Base-by-base conservation (phyloP, 2,113 vertebrate genomes). In the Stegostoma tigrinum region DNA sequence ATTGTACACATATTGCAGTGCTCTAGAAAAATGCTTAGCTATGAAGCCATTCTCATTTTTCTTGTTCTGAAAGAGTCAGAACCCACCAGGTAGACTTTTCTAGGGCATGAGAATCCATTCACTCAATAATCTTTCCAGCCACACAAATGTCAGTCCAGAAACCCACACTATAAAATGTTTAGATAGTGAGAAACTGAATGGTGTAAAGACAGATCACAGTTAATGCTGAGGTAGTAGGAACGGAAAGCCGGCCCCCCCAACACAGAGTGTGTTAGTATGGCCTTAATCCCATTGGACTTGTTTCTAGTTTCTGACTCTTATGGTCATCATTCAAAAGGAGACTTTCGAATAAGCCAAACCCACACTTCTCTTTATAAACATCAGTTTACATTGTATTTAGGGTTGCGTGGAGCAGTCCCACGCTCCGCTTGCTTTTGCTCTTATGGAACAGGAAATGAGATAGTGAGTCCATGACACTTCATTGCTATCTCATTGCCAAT, bases 61-160 rank as follows among this genome's bases (percentile, higher is more conserved):
- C 89, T 66, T 66, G 5, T 38, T 93, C 38, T 67, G n/a, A n/a
- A 93, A 93, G 15, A 93, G n/a, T 6, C 34, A 38, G 61, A 0
- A 64, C 30, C 55, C 89, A 66, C 61, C 34, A 19, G 61, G 89
- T 34, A 66, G 89, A 34, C 14, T 64, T 93, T 34, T 93, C 89
- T 67, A 67, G 61, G n/a, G 67, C 61, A 93, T 38, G 89, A 67
- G 89, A 93, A 93, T 66, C 34, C 19, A 42, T 93, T 93, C 89
- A 93, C 89, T 93, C 34, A 93, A n/a, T 34, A 38, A 34, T 23
- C 66, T 93, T 61, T 93, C 34, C 61, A 91, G 17, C 19, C 34
- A 93, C 34, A 93, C 61, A 93, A 93, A 66, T 93, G 61, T n/a
- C 89, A 38, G 17, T 93, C 89, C 89, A 67, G 89, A 42, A n/a